phyloP scores from a whole-genome alignment of 2,888 invertebrate genomes.

The Limenitis camilla region DNA sequence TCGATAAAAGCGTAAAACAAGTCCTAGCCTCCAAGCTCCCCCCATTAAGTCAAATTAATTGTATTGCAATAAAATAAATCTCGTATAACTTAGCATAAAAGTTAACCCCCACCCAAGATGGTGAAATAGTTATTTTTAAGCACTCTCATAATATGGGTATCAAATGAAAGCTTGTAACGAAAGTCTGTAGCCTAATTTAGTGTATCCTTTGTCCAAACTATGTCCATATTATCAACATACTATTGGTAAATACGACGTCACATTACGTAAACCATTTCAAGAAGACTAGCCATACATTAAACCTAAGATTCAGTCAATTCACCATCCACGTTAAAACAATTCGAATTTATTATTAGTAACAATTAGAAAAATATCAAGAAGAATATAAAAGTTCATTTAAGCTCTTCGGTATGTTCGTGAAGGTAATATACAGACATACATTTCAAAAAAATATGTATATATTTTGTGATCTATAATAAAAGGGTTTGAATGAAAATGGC shows the following conservation, averaged over 20 bases:
- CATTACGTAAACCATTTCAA: conserved; percentile 28
- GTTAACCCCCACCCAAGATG: no score
- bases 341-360: conserved; percentile 12
- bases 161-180: no score
- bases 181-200: no score
- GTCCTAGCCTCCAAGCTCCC: conserved; percentile 35
- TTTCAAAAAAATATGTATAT: no score
- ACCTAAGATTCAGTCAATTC: conserved; percentile 60
- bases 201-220: no score
- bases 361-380: conserved; percentile 35
- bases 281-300: conserved; percentile 54
- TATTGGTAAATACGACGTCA: conserved; percentile 7
- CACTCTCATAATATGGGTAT: no score
- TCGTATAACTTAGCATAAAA: no score
- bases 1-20: conserved; percentile 59
- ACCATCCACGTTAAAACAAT: conserved; percentile 28
- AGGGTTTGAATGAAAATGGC: no score
- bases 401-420: conserved; percentile 34
- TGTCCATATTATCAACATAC: not conserved
- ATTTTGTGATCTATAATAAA: no score
- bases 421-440: conserved; percentile 7
- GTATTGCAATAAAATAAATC: no score
- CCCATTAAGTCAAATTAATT: conserved; percentile 12
- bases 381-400: conserved; percentile 34
- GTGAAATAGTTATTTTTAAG: no score